Evolutionary conservation across 1,140 invertebrate genomes (phyloP), one percentile per base, ranked within the genome.

Genomic region (Anastrepha ludens): DNA sequence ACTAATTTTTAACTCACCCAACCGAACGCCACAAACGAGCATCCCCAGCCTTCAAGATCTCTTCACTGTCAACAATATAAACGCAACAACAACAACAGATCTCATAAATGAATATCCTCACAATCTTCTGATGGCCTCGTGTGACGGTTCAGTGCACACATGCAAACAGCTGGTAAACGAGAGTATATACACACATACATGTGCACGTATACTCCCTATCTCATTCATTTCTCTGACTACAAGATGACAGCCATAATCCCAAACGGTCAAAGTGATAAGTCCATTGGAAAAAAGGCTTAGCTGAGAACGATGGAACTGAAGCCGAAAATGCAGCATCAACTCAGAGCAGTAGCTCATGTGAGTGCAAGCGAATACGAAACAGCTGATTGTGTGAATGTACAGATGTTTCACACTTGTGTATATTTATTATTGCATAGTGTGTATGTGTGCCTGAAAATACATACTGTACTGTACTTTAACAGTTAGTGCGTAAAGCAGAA

Each of bases 221-320:
- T 58, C 47, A 81, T 81, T 81, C 20, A 81, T 81, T 81, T 81
- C 41, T 55, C 74, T 81, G 47, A 81, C 74, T 81, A 81, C 74
- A 81, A 81, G 74, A 81, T 81, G 74, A 81, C 74, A 81, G 47
- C 74, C 47, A 55, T 81, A 81, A 81, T 81, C 74, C 74, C 74
- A 81, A 81, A 41, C 55, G 74, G 74, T 81, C 74, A 81, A 81
- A n/a, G 74, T 81, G 74, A 81, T 81, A 81, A 81, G 74, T 55
- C 74, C 74, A 55, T 81, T 81, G 74, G 15, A 81, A 55, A 81
- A 81, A 81, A 50, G 74, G 74, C 74, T 81, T 81, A 81, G 74
- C 74, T n/a, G 74, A 55, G 74, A 81, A 55, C 2, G 74, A 58
- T 29, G 2, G 47, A 55, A 47, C 47, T 50, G 50, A 50, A 81